Percentiles rank a stretch among this genome's conserved stretches.
Evolutionary conservation across 2,113 vertebrate genomes (phyloP).

Genomic region (Salvator merianae): DNA sequence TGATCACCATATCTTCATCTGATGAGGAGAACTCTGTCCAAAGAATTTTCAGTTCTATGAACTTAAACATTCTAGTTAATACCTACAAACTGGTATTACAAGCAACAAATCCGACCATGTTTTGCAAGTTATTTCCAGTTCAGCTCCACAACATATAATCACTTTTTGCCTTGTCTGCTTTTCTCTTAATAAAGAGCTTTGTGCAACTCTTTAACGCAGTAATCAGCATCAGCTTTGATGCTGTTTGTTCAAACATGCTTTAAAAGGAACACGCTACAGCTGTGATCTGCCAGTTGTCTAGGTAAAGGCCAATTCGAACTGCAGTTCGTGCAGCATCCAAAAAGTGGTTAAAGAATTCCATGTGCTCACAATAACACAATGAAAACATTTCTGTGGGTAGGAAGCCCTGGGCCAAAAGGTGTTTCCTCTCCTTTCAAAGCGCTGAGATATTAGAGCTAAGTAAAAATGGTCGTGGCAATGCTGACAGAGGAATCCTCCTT

Average conservation of each 20-base stretch:
- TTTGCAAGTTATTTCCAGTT: not conserved
- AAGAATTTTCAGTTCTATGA: not conserved
- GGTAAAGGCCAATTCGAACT: not conserved
- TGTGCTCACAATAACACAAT: too few relatives aligned
- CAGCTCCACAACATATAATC: not conserved
- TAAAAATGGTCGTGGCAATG: too few relatives aligned
- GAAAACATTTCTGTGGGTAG: too few relatives aligned
- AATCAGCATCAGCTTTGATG: not conserved
- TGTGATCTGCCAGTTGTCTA: not conserved
- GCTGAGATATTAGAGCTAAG: too few relatives aligned
- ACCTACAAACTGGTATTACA: not conserved
- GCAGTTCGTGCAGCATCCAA: not conserved
- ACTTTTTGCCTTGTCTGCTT: not conserved
- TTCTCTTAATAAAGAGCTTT: too few relatives aligned
- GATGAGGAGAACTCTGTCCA: not conserved
- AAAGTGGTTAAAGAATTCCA: too few relatives aligned
- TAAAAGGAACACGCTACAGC: not conserved
- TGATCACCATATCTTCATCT: not conserved
- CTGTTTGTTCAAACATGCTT: not conserved
- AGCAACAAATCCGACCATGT: not conserved
- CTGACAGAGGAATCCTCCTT: too few relatives aligned
- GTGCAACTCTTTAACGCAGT: not conserved
- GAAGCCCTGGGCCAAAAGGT: too few relatives aligned
- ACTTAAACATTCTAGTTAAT: constrained; percentile 6
- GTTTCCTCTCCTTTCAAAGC: too few relatives aligned